Conservation (phyloP, 2,113 vertebrate genomes). For the Phyllostomus hastatus region DNA sequence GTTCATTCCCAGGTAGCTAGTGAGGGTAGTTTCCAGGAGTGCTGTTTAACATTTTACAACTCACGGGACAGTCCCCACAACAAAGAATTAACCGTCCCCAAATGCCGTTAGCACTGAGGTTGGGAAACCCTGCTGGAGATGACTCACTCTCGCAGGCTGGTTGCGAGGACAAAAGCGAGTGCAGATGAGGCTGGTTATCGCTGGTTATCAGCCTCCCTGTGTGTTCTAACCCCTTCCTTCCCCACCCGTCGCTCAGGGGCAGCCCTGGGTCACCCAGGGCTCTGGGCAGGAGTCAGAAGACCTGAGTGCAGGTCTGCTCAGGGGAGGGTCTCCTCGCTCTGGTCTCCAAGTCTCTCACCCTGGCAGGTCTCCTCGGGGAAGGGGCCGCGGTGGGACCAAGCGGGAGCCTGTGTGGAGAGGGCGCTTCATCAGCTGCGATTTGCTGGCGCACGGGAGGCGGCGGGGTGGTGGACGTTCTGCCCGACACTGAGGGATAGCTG, state of each 20-base stretch:
- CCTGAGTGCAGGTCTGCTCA: not conserved
- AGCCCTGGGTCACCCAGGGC: fast-evolving
- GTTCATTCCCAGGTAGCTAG: not conserved
- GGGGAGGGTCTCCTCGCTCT: not conserved
- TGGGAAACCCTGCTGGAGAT: not conserved
- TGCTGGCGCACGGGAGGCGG: not conserved
- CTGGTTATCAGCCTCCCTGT: fast-evolving
- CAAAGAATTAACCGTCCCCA: not conserved
- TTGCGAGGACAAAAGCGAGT: not conserved
- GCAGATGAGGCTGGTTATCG: not conserved
- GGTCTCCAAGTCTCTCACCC: fast-evolving
- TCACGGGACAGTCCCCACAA: not conserved
- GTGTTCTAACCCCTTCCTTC: not conserved
- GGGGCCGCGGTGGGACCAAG: not conserved
- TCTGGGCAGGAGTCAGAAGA: not conserved
- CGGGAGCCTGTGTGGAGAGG: not conserved
- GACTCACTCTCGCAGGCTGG: not conserved
- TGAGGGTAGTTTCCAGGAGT: not conserved
- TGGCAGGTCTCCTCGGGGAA: not conserved
- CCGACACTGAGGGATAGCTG: fast-evolving
- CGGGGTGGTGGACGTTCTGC: fast-evolving
- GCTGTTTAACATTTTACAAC: not conserved
- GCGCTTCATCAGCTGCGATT: not conserved
- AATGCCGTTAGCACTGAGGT: not conserved
- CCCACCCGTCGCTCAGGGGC: not conserved